phyloP scores from a whole-genome alignment of 2,797 vertebrate genomes.

The Iguana delicatissima region DNA sequence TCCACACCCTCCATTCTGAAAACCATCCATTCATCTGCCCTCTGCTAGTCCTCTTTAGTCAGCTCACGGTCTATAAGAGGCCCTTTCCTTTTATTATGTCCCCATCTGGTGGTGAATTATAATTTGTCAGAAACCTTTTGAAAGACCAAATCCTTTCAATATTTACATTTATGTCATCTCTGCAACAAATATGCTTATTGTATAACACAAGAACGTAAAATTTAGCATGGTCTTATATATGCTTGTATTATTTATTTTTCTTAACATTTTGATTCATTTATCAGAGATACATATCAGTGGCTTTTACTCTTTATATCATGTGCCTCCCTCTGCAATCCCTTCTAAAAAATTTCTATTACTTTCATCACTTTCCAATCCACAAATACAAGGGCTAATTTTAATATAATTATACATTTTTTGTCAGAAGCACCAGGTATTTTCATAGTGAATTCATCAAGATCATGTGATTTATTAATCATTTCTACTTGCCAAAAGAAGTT shows the following conservation, averaged over 20 bases:
- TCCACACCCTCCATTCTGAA: not conserved
- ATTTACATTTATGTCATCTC: not conserved
- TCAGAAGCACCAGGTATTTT: not conserved
- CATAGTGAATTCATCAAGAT: not conserved
- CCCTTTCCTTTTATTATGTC: not conserved
- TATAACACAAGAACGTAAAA: not conserved
- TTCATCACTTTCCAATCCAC: not conserved
- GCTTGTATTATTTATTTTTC: not conserved
- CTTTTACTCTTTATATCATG: not conserved
- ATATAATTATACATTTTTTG: not conserved
- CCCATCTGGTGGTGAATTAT: no score
- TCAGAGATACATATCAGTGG: not conserved
- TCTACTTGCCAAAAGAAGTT: not conserved
- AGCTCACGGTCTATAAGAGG: not conserved
- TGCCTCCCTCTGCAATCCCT: not conserved
- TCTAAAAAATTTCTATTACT: not conserved
- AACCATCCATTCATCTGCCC: not conserved
- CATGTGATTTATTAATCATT: not conserved
- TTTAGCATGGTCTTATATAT: not conserved
- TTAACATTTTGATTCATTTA: not conserved
- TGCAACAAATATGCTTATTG: not conserved
- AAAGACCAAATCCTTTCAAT: not conserved
- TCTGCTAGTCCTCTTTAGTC: not conserved
- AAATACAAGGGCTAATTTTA: not conserved
- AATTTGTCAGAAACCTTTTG: not conserved